Conservation (phyloP, 2,888 invertebrate species). For the Andrena bicolor region DNA sequence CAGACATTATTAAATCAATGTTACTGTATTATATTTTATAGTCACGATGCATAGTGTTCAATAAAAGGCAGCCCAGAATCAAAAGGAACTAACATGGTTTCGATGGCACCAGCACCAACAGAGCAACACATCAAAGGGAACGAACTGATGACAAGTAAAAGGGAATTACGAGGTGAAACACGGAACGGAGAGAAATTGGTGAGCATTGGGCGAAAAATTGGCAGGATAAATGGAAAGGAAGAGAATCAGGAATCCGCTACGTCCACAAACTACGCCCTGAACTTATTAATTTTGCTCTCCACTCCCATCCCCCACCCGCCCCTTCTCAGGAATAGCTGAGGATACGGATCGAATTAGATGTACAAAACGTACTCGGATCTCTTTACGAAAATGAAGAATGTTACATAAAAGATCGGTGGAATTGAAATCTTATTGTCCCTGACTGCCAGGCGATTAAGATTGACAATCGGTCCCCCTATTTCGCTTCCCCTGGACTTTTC, state of each 20-base stretch:
- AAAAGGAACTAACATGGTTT: background rate
- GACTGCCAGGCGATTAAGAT: conserved; percentile 28
- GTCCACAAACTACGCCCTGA: background rate
- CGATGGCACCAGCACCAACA: background rate
- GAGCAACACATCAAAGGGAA: background rate
- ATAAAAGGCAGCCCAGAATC: background rate
- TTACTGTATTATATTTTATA: background rate
- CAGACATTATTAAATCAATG: background rate
- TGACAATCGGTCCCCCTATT: conserved; percentile 30
- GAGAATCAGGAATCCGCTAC: conserved; percentile 5
- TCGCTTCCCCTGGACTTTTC: conserved; percentile 24
- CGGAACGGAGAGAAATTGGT: background rate
- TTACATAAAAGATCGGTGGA: conserved; percentile 25
- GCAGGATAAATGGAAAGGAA: conserved; percentile 12
- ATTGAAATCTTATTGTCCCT: conserved; percentile 47
- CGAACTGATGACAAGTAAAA: conserved; percentile 12
- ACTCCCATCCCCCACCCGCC: too few species aligned
- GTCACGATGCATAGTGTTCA: background rate
- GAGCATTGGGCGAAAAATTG: conserved; percentile 18
- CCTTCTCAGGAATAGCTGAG: background rate
- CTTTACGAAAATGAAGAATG: conserved; percentile 34
- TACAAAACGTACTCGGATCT: background rate
- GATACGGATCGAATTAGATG: conserved; percentile 9
- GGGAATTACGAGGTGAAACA: conserved; percentile 21
- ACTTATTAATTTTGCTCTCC: conserved; percentile 6